Conservation (phyloP, 1,140 invertebrate genomes). For the Coenobita brevimanus region DNA sequence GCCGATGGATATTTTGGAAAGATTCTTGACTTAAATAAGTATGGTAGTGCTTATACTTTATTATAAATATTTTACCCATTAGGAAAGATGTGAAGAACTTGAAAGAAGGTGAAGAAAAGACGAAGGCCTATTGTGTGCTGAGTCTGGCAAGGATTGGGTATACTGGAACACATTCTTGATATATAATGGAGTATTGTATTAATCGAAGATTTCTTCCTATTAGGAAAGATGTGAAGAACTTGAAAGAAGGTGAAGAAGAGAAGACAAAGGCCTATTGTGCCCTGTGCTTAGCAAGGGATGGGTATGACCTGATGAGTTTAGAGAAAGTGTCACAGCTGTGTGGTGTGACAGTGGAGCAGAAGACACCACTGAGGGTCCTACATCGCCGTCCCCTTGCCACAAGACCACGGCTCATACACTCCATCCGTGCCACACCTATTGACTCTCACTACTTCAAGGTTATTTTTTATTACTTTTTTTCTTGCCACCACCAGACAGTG, state of each 20-base stretch:
- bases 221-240: conserved; percentile 80
- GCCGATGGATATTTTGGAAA: too few species aligned
- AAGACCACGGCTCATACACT: conserved; percentile 79
- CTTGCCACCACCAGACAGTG: too few species aligned
- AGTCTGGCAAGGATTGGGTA: conserved; percentile 41
- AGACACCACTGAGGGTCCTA: conserved; percentile 88
- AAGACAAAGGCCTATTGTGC: conserved; percentile 91
- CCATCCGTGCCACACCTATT: conserved; percentile 76
- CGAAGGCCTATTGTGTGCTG: conserved; percentile 87
- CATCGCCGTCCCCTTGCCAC: conserved; percentile 84
- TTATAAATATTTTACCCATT: conserved; percentile 72
- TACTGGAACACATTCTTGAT: too few species aligned
- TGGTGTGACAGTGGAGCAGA: conserved; percentile 78
- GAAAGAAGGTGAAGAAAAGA: conserved; percentile 92
- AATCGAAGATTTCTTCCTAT: conserved; percentile 71
- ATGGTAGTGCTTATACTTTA: too few species aligned
- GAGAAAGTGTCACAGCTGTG: conserved; percentile 77
- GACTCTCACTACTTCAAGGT: conserved; percentile 69
- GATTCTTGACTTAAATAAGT: too few species aligned
- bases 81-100: conserved; percentile 82
- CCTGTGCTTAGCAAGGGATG: conserved; percentile 72
- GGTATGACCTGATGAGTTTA: conserved; percentile 70
- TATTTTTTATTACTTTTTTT: too few species aligned
- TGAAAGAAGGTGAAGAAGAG: conserved; percentile 90
- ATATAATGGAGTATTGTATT: too few species aligned